Conservation (phyloP, 2,888 invertebrate species). For the Sphaerolaimus hirsutus region DNA sequence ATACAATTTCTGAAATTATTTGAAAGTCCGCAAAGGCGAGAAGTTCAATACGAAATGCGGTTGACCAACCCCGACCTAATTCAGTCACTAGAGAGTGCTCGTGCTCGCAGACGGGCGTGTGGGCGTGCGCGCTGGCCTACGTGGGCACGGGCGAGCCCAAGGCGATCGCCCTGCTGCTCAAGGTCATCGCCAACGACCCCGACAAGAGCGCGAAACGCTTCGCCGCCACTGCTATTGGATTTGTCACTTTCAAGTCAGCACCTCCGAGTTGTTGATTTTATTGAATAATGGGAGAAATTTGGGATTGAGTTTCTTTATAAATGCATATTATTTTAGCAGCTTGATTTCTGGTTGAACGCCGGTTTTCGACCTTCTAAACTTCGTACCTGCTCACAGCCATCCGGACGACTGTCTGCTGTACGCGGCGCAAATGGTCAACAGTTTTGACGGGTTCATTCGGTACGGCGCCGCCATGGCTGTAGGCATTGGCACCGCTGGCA, state of each 20-base stretch:
- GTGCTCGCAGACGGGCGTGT: not conserved
- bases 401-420: constrained; percentile 86
- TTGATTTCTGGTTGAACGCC: too few relatives aligned
- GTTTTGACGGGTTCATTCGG: constrained; percentile 93
- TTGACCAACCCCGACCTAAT: too few relatives aligned
- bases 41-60: too few relatives aligned
- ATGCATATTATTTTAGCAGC: constrained; percentile 1
- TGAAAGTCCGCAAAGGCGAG: too few relatives aligned
- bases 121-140: constrained; percentile 43
- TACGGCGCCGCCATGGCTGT: constrained; percentile 97
- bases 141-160: constrained; percentile 91
- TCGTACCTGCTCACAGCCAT: constrained; percentile 37
- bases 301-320: too few relatives aligned
- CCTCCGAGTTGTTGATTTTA: too few relatives aligned
- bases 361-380: not conserved
- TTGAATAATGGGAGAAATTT: too few relatives aligned
- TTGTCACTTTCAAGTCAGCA: constrained; percentile 66
- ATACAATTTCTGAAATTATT: too few relatives aligned
- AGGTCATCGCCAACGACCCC: constrained; percentile 80
- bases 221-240: constrained; percentile 92
- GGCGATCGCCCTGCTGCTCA: constrained; percentile 66
- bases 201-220: constrained; percentile 95
- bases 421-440: constrained; percentile 81
- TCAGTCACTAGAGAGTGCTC: too few relatives aligned
- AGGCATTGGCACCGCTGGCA: constrained; percentile 93